These are phyloP conservation scores for Pseudorhiza aurosa DNA, from an alignment of 30 jellyfish, hydroid and myxozoan species.

Conservation along the genomic window DNA sequence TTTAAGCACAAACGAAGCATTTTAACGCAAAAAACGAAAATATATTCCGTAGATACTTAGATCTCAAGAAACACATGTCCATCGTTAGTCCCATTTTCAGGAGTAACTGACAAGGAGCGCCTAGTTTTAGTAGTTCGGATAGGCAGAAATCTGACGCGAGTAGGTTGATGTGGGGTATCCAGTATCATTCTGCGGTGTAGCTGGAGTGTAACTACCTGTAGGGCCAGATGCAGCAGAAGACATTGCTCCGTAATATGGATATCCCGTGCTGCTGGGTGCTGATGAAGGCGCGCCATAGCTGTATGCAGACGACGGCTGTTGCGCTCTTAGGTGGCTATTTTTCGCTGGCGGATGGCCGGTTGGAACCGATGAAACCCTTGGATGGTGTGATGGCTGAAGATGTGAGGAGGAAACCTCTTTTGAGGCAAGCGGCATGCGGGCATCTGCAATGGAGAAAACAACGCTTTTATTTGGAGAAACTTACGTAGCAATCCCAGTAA, in stretches of 20 bases:
- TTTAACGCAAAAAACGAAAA: too few relatives aligned
- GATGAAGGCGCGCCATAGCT: conserved; percentile 22
- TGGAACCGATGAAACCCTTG: not conserved
- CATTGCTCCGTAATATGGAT: conserved; percentile 12
- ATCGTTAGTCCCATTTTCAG: not conserved
- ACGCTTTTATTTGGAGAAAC: not conserved
- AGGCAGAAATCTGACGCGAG: conserved; percentile 29
- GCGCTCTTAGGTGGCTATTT: not conserved
- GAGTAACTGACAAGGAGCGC: not conserved
- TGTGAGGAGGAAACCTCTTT: not conserved
- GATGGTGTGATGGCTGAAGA: not conserved
- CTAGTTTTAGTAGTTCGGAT: conserved; percentile 17
- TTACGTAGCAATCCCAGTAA: too few relatives aligned
- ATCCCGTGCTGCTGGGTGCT: conserved; percentile 8
- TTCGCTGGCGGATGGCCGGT: not conserved
- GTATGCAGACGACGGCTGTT: not conserved
- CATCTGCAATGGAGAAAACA: not conserved
- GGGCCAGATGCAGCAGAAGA: not conserved
- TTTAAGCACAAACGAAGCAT: too few relatives aligned
- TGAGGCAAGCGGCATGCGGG: not conserved
- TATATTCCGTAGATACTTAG: too few relatives aligned
- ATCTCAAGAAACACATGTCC: too few relatives aligned
- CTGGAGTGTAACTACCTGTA: conserved; percentile 10
- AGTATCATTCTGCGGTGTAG: conserved; percentile 13
- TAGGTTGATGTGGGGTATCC: not conserved